Percentiles rank a stretch among this genome's conserved stretches.
These are phyloP conservation scores for Mythimna impura DNA, from an alignment of 2,888 invertebrate species.

Conservation along the genomic window DNA sequence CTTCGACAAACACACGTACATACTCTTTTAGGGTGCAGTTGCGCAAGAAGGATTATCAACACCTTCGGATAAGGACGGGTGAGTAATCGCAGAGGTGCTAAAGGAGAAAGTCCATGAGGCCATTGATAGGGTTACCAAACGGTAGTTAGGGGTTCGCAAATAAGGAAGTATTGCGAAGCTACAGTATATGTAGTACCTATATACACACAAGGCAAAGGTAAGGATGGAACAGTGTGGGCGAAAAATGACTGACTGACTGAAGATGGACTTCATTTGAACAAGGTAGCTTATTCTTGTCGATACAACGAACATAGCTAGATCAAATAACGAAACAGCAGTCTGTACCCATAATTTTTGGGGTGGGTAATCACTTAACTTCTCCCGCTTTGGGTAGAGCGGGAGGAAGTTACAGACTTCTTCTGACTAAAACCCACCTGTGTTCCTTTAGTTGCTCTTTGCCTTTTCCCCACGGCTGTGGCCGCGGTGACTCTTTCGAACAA, in stretches of 20 bases:
- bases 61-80: constrained; percentile 46
- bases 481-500: too few species aligned
- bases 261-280: background rate
- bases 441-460: too few species aligned
- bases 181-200: background rate
- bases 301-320: background rate
- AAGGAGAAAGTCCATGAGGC: constrained; percentile 58
- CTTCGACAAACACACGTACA: constrained; percentile 74
- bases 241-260: background rate
- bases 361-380: too few species aligned
- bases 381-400: too few species aligned
- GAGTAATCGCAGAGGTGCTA: constrained; percentile 55
- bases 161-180: constrained; percentile 15
- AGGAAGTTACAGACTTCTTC: too few species aligned
- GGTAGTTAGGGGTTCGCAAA: constrained; percentile 9
- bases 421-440: too few species aligned
- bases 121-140: constrained; percentile 47
- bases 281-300: background rate
- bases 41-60: constrained; percentile 71
- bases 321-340: background rate
- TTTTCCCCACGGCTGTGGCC: too few species aligned
- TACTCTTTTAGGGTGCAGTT: constrained; percentile 62
- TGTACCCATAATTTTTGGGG: background rate
- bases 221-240: background rate
- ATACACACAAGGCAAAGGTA: background rate